A percentile compares a stretch with the other conserved stretches of the same genome.
Conservation (phyloP, 2,888 invertebrate species). For the Patella depressa region DNA sequence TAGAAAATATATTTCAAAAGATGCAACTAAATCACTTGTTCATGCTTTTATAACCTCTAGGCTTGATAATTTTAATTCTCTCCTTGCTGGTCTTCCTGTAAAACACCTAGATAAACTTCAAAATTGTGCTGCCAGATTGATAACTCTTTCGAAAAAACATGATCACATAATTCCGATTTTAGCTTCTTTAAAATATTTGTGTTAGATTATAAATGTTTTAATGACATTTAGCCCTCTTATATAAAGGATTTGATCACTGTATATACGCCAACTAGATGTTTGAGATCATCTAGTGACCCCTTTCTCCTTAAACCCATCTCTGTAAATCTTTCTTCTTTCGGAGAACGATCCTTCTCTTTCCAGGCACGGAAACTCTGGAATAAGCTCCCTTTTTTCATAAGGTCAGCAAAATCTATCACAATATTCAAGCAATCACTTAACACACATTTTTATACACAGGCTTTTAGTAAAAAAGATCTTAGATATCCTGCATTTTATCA, state of each 20-base stretch:
- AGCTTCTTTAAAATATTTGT: neutral
- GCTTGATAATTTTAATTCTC: neutral
- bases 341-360: neutral
- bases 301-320: neutral
- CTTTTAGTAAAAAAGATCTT: too few species aligned
- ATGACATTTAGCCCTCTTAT: neutral
- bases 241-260: neutral
- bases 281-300: neutral
- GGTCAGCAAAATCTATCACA: neutral
- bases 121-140: neutral
- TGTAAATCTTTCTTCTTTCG: constrained; percentile 2
- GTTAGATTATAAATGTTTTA: neutral
- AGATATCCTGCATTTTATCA: too few species aligned
- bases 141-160: neutral
- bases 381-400: neutral
- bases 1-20: neutral
- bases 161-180: neutral
- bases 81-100: neutral
- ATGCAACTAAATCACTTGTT: neutral
- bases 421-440: neutral
- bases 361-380: neutral
- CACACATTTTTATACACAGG: neutral
- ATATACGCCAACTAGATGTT: neutral
- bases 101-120: neutral
- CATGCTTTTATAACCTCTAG: neutral